Evolutionary conservation across 2,797 vertebrate species (phyloP).

Genomic region (Carapus acus): DNA sequence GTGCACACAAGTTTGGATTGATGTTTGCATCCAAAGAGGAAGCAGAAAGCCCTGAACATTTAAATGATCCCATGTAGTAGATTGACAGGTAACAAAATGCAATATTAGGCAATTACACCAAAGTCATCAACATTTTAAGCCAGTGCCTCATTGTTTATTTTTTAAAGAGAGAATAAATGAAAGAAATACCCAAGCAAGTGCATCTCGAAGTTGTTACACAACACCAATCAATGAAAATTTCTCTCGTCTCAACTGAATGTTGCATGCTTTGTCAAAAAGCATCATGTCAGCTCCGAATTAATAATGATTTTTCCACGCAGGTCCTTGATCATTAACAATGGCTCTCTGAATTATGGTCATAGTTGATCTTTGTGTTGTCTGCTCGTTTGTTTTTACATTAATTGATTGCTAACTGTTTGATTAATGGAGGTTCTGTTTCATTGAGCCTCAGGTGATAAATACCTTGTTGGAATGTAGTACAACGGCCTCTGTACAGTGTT

Average conservation of each 20-base stretch:
- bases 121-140: constrained; percentile 22
- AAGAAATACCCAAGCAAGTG: constrained; percentile 45
- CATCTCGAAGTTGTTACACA: constrained; percentile 47
- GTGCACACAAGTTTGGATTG: constrained; percentile 19
- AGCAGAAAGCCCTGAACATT: no score
- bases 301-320: constrained; percentile 64
- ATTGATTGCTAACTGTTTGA: constrained; percentile 91
- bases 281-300: constrained; percentile 71
- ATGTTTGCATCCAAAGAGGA: no score
- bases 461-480: constrained; percentile 76
- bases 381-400: constrained; percentile 93
- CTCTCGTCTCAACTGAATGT: constrained; percentile 50
- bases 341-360: constrained; percentile 88
- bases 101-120: constrained; percentile 14
- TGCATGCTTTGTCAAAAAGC: constrained; percentile 63
- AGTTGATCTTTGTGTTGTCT: constrained; percentile 83
- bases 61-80: background rate
- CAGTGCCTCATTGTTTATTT: constrained; percentile 34
- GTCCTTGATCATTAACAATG: constrained; percentile 65
- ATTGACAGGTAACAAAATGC: constrained; percentile 21
- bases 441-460: constrained; percentile 84
- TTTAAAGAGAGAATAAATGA: constrained; percentile 42
- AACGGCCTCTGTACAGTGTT: constrained; percentile 66
- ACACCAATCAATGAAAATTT: constrained; percentile 59
- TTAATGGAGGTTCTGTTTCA: constrained; percentile 81